phyloP scores from a whole-genome alignment of 1,140 invertebrate species.

The Bombus huntii region DNA sequence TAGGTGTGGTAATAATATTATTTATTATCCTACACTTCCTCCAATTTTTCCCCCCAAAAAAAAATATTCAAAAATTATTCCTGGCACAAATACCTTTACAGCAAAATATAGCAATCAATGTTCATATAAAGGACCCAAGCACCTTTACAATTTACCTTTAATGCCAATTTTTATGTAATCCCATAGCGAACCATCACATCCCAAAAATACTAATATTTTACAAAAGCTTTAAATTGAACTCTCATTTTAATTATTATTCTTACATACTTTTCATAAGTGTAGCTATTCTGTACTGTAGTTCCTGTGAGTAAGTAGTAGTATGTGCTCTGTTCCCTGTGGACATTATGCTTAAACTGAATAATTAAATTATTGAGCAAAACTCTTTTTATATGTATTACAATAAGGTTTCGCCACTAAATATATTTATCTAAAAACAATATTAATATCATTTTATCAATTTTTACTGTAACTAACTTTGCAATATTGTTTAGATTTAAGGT shows the following conservation, averaged over 20 bases:
- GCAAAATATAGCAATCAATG: constrained; percentile 39
- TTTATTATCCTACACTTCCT: constrained; percentile 25
- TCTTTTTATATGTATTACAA: constrained; percentile 15
- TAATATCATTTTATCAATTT: neutral
- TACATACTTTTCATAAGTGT: constrained; percentile 84
- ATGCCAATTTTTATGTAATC: constrained; percentile 38
- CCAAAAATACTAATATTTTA: constrained; percentile 60
- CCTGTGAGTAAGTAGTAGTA: constrained; percentile 83
- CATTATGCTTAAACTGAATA: constrained; percentile 73
- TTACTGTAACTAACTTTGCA: constrained; percentile 5
- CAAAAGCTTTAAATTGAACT: constrained; percentile 32
- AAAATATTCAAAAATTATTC: constrained; percentile 34
- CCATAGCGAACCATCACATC: constrained; percentile 56
- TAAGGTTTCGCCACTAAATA: neutral
- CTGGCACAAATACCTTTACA: constrained; percentile 51
- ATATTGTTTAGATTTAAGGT: neutral
- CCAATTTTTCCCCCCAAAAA: constrained; percentile 22
- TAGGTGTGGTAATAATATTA: neutral
- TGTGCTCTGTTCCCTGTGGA: constrained; percentile 81
- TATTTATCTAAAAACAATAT: neutral
- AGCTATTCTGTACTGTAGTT: constrained; percentile 83
- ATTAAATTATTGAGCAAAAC: constrained; percentile 59
- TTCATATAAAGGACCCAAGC: constrained; percentile 62
- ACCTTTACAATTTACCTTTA: constrained; percentile 47
- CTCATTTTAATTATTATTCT: constrained; percentile 59